These are phyloP conservation scores for Cerastis rubricosa DNA, from an alignment of 2,888 invertebrate species.

Conservation along the genomic window DNA sequence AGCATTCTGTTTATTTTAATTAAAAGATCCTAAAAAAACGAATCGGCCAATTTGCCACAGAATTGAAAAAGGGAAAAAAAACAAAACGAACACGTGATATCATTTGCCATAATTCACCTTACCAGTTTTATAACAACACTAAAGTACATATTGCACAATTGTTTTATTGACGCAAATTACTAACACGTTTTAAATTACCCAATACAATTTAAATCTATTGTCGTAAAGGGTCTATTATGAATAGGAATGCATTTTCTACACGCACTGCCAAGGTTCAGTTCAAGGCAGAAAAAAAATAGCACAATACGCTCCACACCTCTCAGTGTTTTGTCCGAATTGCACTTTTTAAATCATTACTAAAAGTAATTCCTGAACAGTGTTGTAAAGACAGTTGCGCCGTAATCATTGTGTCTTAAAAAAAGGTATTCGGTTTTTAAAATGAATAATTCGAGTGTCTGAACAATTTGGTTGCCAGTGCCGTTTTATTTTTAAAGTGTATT, in stretches of 20 bases:
- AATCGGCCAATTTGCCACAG: not conserved
- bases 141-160: constrained; percentile 50
- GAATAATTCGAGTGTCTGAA: constrained; percentile 32
- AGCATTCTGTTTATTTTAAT: not conserved
- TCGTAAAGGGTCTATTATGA: constrained; percentile 61
- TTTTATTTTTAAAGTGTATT: constrained; percentile 35
- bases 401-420: constrained; percentile 55
- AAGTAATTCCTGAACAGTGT: constrained; percentile 77
- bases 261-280: constrained; percentile 72
- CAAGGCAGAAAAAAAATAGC: constrained; percentile 71
- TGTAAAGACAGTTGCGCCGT: constrained; percentile 65
- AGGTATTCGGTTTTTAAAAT: constrained; percentile 57
- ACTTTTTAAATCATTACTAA: constrained; percentile 83
- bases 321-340: constrained; percentile 78
- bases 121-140: constrained; percentile 15
- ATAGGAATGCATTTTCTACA: constrained; percentile 67
- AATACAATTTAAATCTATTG: constrained; percentile 56
- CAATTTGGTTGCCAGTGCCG: constrained; percentile 38
- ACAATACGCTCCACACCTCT: constrained; percentile 74
- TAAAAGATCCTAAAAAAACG: not conserved
- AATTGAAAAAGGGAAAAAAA: constrained; percentile 1
- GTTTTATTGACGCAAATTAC: constrained; percentile 62
- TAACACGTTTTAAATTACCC: constrained; percentile 57
- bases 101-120: constrained; percentile 31
- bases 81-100: constrained; percentile 14